Conservation (phyloP, 2,113 vertebrate genomes). For the Phrynosoma platyrhinos region DNA sequence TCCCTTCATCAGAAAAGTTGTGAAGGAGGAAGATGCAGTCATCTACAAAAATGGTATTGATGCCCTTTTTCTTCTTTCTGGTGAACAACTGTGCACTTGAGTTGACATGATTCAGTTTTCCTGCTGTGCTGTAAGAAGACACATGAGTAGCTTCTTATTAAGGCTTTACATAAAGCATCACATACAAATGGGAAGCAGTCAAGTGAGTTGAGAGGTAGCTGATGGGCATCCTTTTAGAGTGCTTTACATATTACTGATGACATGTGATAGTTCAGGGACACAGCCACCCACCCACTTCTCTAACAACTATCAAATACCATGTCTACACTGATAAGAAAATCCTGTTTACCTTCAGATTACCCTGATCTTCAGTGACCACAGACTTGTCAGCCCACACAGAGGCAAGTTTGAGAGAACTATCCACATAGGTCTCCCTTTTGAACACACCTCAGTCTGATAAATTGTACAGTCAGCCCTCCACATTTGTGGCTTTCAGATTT, state of each 20-base stretch:
- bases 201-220: neutral
- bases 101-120: neutral
- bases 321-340: no score
- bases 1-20: slow-evolving; percentile 80
- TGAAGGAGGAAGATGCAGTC: slow-evolving; percentile 84
- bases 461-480: no score
- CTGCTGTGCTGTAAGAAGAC: neutral
- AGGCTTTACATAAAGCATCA: neutral
- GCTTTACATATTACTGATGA: neutral
- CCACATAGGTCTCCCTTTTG: no score
- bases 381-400: no score
- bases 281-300: neutral
- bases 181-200: neutral
- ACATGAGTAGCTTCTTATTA: neutral
- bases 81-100: neutral
- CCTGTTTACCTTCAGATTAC: no score
- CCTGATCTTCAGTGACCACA: no score
- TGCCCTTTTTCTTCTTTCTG: neutral
- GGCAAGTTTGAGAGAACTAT: no score
- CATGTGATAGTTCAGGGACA: neutral
- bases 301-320: neutral
- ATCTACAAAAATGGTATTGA: slow-evolving; percentile 85
- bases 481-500: no score
- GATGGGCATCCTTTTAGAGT: neutral
- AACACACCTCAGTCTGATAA: no score